phyloP scores from a whole-genome alignment of 2,888 invertebrate genomes.

The Brachyptera putata region DNA sequence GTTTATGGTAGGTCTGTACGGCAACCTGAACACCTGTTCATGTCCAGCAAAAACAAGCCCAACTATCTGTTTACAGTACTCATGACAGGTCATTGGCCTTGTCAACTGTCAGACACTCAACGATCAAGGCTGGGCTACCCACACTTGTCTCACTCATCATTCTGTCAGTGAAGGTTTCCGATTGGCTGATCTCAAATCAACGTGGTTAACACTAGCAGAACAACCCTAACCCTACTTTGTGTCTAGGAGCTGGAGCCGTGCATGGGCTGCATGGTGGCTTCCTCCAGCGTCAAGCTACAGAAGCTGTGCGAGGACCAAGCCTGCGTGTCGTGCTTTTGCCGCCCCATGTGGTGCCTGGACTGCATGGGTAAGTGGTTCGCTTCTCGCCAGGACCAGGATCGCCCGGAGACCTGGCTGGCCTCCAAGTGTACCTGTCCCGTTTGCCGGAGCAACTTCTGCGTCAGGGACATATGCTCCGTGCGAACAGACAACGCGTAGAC shows the following conservation, averaged over 20 bases:
- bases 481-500: not conserved
- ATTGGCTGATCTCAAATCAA: too few relatives aligned
- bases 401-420: slow-evolving; percentile 71
- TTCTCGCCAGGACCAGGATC: slow-evolving; percentile 66
- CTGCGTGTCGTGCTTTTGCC: slow-evolving; percentile 63
- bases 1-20: too few relatives aligned
- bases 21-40: too few relatives aligned
- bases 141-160: too few relatives aligned
- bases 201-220: not conserved
- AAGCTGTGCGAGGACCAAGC: slow-evolving; percentile 58
- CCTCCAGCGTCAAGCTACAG: slow-evolving; percentile 73
- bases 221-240: not conserved
- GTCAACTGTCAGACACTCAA: too few relatives aligned
- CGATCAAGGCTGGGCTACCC: too few relatives aligned
- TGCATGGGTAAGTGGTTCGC: slow-evolving; percentile 89
- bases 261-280: slow-evolving; percentile 81
- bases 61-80: too few relatives aligned
- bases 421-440: slow-evolving; percentile 85
- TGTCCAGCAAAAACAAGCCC: too few relatives aligned
- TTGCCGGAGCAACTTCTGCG: slow-evolving; percentile 78
- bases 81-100: too few relatives aligned
- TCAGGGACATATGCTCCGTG: slow-evolving; percentile 71
- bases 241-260: slow-evolving; percentile 71
- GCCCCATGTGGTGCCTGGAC: slow-evolving; percentile 85
- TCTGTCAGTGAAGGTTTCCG: too few relatives aligned